Conservation (phyloP, 2,888 invertebrate species). For the Ferrisia virgata region DNA sequence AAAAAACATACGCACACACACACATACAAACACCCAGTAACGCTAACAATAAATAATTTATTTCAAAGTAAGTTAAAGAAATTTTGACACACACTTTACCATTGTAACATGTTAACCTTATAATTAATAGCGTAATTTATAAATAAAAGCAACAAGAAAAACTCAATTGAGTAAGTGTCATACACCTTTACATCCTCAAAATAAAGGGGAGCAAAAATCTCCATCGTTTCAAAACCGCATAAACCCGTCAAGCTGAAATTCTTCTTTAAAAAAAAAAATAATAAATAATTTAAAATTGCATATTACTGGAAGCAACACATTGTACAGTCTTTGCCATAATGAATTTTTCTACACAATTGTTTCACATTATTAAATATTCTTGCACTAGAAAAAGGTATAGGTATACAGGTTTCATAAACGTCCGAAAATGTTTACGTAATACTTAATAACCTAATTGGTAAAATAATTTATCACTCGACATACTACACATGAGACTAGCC, state of each 20-base stretch:
- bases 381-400: not conserved
- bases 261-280: not conserved
- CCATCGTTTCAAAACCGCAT: not conserved
- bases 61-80: constrained; percentile 21
- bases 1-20: not conserved
- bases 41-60: constrained; percentile 32
- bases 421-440: not conserved
- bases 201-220: not conserved
- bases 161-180: constrained; percentile 3
- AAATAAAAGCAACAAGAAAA: constrained; percentile 24
- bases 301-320: not conserved
- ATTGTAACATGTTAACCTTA: constrained; percentile 31
- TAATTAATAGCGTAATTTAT: constrained; percentile 21
- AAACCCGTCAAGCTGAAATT: not conserved
- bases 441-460: not conserved
- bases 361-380: not conserved
- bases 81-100: constrained; percentile 31
- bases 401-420: not conserved
- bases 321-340: not conserved
- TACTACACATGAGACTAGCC: constrained; percentile 10
- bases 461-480: constrained; percentile 21
- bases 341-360: not conserved
- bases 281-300: not conserved
- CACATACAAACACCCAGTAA: too few species aligned
- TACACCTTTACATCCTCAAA: constrained; percentile 7